Conservation (phyloP, 2,888 invertebrate species). For the Pyrrhia umbra region DNA sequence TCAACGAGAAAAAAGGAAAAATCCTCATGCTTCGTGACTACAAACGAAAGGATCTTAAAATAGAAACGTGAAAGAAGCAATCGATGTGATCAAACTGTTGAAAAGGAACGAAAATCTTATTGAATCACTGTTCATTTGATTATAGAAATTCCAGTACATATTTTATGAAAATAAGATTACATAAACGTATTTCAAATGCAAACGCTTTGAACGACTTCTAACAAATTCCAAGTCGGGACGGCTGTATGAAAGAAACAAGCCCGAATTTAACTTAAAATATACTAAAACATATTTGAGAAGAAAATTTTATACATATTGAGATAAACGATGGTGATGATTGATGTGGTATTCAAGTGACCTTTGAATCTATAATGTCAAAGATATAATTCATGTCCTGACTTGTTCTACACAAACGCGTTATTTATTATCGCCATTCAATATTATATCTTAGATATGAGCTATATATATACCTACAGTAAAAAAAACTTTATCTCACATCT, state of each 20-base stretch:
- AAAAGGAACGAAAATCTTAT: slow-evolving; percentile 11
- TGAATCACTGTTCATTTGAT: slow-evolving; percentile 21
- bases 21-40: slow-evolving; percentile 2
- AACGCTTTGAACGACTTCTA: slow-evolving; percentile 7
- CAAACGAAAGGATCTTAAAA: slow-evolving; percentile 7
- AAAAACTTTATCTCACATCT: too few species aligned
- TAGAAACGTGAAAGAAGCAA: background rate
- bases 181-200: slow-evolving; percentile 4
- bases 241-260: background rate
- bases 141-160: background rate
- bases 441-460: too few species aligned
- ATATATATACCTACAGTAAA: too few species aligned
- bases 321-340: background rate
- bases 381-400: slow-evolving; percentile 14
- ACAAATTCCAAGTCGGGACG: slow-evolving; percentile 6
- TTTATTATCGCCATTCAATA: too few species aligned
- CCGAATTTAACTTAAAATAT: slow-evolving; percentile 7
- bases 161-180: slow-evolving; percentile 19
- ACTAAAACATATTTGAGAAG: background rate
- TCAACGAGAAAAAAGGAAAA: background rate
- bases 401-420: slow-evolving; percentile 11
- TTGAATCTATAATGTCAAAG: slow-evolving; percentile 31
- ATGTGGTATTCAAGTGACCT: background rate
- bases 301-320: background rate
- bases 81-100: slow-evolving; percentile 7